Conservation (phyloP, 2,888 invertebrate genomes). For the Monopis laevigella region DNA sequence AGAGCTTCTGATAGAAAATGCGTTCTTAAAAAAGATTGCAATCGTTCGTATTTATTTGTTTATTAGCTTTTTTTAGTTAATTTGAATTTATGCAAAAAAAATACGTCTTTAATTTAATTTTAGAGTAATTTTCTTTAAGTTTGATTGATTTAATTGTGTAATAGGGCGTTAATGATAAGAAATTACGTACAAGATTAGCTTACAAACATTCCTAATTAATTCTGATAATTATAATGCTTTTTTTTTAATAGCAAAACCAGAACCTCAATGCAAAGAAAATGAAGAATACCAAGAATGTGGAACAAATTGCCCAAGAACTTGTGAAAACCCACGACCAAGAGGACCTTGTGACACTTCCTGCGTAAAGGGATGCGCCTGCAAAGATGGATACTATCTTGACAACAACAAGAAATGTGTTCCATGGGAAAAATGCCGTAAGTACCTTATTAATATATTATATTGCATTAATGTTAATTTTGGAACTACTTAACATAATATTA, state of each 20-base stretch:
- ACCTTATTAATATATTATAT: neutral
- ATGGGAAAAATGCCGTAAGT: slow-evolving; percentile 17
- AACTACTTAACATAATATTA: no score
- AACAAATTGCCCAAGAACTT: slow-evolving; percentile 13
- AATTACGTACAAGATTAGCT: no score
- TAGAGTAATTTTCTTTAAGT: no score
- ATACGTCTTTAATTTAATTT: no score
- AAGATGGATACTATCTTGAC: slow-evolving; percentile 10
- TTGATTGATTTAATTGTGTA: no score
- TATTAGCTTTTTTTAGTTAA: no score
- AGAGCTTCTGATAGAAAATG: neutral
- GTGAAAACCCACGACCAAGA: slow-evolving; percentile 7
- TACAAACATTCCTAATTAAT: no score
- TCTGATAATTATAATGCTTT: neutral
- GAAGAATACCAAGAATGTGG: slow-evolving; percentile 14
- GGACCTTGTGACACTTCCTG: slow-evolving; percentile 12
- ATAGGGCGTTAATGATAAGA: no score
- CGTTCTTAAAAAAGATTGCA: neutral
- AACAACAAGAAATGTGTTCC: slow-evolving; percentile 12
- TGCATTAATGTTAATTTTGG: no score
- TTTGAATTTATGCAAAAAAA: no score
- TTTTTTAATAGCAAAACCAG: slow-evolving; percentile 1
- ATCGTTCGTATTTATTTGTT: no score
- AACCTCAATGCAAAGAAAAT: slow-evolving; percentile 3
- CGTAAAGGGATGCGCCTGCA: slow-evolving; percentile 16